phyloP scores from a whole-genome alignment of 2,888 invertebrate genomes.

The Spodoptera littoralis region DNA sequence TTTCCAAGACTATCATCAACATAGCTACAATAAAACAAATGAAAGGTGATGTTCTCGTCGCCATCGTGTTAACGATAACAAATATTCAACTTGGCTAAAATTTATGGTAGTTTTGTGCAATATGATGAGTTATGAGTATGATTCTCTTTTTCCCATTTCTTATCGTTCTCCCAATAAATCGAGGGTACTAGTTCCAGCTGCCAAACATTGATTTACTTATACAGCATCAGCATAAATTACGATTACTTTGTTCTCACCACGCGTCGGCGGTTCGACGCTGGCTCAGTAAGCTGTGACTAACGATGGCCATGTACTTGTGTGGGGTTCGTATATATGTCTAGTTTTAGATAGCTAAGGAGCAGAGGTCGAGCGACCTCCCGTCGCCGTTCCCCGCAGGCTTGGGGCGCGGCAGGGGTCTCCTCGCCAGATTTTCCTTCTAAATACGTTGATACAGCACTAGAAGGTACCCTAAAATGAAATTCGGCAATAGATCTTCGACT shows the following conservation, averaged over 20 bases:
- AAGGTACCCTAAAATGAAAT: constrained; percentile 4
- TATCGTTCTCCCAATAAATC: too few relatives aligned
- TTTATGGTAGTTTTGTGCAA: too few relatives aligned
- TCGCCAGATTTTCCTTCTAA: constrained; percentile 63
- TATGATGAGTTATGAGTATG: too few relatives aligned
- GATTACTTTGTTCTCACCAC: constrained; percentile 12
- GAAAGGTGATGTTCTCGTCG: constrained; percentile 19
- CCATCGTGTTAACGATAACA: too few relatives aligned
- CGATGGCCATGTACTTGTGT: constrained; percentile 48
- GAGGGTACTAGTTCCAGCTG: not conserved
- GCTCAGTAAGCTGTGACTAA: constrained; percentile 29
- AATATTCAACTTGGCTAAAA: too few relatives aligned
- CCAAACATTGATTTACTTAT: constrained; percentile 16
- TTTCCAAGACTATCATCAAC: too few relatives aligned
- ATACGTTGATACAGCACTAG: constrained; percentile 34
- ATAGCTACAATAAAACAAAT: too few relatives aligned
- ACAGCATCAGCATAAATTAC: constrained; percentile 16
- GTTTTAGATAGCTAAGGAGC: constrained; percentile 64
- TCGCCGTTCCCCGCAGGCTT: constrained; percentile 71
- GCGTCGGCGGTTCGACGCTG: constrained; percentile 28
- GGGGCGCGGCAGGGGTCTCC: constrained; percentile 71
- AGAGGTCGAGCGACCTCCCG: constrained; percentile 76
- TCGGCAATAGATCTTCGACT: too few relatives aligned
- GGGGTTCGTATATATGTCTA: constrained; percentile 46
- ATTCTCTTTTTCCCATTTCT: too few relatives aligned